Base-by-base conservation (phyloP, 2,888 invertebrate species). In the Pseudeuparius sepicola region DNA sequence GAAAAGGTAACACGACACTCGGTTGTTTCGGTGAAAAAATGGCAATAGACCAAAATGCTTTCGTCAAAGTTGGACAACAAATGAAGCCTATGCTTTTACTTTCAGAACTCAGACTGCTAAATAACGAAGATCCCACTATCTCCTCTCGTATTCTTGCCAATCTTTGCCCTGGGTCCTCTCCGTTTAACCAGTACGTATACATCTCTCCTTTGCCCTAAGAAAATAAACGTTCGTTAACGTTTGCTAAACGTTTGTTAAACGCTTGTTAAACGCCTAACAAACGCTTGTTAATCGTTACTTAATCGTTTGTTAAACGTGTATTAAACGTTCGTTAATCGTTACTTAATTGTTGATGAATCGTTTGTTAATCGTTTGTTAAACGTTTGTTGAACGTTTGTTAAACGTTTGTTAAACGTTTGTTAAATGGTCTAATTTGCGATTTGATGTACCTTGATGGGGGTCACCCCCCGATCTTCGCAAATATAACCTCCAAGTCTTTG, bases 361-460 rank as follows among this genome's bases (percentile, higher is more conserved):
- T n/a, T n/a, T n/a, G n/a, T n/a, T n/a, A n/a, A n/a, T n/a, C n/a
- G n/a, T n/a, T n/a, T n/a, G n/a, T n/a, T n/a, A n/a, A n/a, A n/a
- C n/a, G n/a, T n/a, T n/a, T n/a, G n/a, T n/a, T n/a, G n/a, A n/a
- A n/a, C n/a, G n/a, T n/a, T n/a, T n/a, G n/a, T n/a, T n/a, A n/a
- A n/a, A n/a, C n/a, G n/a, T n/a, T n/a, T n/a, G n/a, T n/a, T n/a
- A n/a, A n/a, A n/a, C n/a, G n/a, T n/a, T n/a, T n/a, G n/a, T n/a
- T n/a, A n/a, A n/a, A n/a, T n/a, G n/a, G n/a, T n/a, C n/a, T n/a
- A n/a, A n/a, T n/a, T n/a, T n/a, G n/a, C n/a, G n/a, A n/a, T n/a
- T n/a, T n/a, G n/a, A n/a, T n/a, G n/a, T 52, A 82, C 84, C 68
- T 86, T 85, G 29, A 85, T 78, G 45, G 71, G 75, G 14, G 77